These are phyloP conservation scores for Muschampia plurimacula DNA, from an alignment of 2,888 invertebrate genomes.

Conservation along the genomic window DNA sequence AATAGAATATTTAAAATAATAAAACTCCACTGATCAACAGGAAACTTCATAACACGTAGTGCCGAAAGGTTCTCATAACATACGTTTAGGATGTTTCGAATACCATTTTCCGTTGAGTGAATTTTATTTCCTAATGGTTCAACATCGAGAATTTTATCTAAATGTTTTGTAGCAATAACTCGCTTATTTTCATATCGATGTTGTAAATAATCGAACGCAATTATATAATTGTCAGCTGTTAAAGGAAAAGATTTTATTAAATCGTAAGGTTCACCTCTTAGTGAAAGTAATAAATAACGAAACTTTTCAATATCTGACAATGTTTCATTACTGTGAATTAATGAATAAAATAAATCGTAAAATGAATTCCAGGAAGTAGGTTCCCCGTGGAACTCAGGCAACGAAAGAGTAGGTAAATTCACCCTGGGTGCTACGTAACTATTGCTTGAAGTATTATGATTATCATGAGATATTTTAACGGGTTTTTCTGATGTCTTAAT, in stretches of 20 bases:
- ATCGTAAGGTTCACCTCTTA: constrained; percentile 2
- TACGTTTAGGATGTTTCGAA: constrained; percentile 10
- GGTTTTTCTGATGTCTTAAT: neutral
- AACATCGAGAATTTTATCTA: constrained; percentile 16
- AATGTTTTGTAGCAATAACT: constrained; percentile 13
- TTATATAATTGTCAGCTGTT: constrained; percentile 12
- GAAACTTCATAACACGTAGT: constrained; percentile 19
- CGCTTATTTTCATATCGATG: constrained; percentile 11
- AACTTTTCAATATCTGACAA: constrained; percentile 1
- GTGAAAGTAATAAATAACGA: constrained; percentile 2
- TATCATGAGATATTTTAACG: neutral
- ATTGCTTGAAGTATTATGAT: neutral
- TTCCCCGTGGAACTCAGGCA: neutral
- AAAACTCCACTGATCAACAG: constrained; percentile 20
- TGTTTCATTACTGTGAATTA: constrained; percentile 5
- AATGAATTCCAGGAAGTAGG: neutral
- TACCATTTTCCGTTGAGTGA: constrained; percentile 8
- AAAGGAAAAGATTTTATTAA: constrained; percentile 6
- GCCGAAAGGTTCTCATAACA: constrained; percentile 18
- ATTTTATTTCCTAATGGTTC: constrained; percentile 5
- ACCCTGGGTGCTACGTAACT: neutral
- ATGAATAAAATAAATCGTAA: constrained; percentile 7
- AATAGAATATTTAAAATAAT: constrained; percentile 16
- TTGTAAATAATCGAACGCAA: constrained; percentile 13
- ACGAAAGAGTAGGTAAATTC: constrained; percentile 8